These are phyloP conservation scores for Pediacus dermestoides DNA, from an alignment of 2,888 invertebrate species.

Conservation along the genomic window DNA sequence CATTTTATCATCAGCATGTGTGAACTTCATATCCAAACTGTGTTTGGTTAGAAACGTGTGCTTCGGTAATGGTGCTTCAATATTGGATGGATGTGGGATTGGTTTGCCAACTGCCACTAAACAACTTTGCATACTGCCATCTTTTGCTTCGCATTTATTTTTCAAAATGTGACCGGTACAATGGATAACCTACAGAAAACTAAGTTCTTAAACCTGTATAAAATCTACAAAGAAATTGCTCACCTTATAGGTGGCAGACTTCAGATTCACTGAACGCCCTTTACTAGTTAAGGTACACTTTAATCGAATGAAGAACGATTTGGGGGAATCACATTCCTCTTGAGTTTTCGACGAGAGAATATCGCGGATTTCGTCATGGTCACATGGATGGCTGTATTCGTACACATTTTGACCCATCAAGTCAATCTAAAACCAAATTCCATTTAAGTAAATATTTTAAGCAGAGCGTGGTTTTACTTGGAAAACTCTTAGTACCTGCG, in stretches of 20 bases:
- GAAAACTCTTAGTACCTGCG: slow-evolving; percentile 69
- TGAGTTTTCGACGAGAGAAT: slow-evolving; percentile 54
- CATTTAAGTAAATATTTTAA: neutral
- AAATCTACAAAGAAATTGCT: slow-evolving; percentile 21
- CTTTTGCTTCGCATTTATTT: slow-evolving; percentile 38
- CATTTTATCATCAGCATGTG: slow-evolving; percentile 86
- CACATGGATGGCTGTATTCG: slow-evolving; percentile 93
- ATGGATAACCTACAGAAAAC: slow-evolving; percentile 76
- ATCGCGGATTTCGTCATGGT: slow-evolving; percentile 83
- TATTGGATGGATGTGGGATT: slow-evolving; percentile 86
- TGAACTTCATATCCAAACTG: slow-evolving; percentile 90
- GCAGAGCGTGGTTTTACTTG: neutral
- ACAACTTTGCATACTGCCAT: slow-evolving; percentile 46
- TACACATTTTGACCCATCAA: slow-evolving; percentile 91
- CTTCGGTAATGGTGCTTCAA: slow-evolving; percentile 83
- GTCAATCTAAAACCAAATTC: slow-evolving; percentile 70
- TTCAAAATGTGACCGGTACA: slow-evolving; percentile 75
- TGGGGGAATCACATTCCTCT: slow-evolving; percentile 51
- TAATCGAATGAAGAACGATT: slow-evolving; percentile 73
- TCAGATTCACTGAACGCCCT: slow-evolving; percentile 92
- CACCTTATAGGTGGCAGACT: slow-evolving; percentile 95
- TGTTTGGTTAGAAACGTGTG: slow-evolving; percentile 91
- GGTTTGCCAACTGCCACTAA: slow-evolving; percentile 76
- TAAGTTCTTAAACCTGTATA: no score
- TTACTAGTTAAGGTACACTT: slow-evolving; percentile 94